A percentile compares a stretch with the other conserved stretches of the same genome.
Conservation (phyloP, 2,797 vertebrate genomes). For the Girardinus metallicus region DNA sequence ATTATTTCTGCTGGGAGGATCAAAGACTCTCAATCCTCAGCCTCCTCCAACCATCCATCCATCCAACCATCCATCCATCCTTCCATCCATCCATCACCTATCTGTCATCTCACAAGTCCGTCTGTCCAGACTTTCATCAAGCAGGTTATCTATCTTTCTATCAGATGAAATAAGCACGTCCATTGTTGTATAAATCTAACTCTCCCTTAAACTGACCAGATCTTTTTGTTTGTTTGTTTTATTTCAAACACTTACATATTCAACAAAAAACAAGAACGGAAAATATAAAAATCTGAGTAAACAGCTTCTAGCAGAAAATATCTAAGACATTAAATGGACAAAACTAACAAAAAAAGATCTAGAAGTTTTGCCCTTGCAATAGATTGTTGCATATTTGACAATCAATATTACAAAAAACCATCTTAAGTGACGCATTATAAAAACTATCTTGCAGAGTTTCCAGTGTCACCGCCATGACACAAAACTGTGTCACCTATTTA, state of each 20-base stretch:
- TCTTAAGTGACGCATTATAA: neutral
- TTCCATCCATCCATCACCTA: slow-evolving; percentile 51
- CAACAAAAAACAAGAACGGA: neutral
- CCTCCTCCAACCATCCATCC: neutral
- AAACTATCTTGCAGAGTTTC: neutral
- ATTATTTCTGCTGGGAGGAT: slow-evolving; percentile 86
- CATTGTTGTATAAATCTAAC: neutral
- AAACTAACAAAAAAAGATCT: neutral
- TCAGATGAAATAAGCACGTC: slow-evolving; percentile 7
- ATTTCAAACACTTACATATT: neutral
- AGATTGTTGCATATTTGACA: neutral
- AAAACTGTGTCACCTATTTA: neutral
- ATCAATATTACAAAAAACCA: neutral
- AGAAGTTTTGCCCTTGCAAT: neutral
- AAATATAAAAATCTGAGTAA: neutral
- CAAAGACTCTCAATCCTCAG: slow-evolving; percentile 67
- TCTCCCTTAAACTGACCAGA: neutral
- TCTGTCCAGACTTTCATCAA: slow-evolving; percentile 40
- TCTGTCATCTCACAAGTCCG: slow-evolving; percentile 43
- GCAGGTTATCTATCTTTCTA: slow-evolving; percentile 8
- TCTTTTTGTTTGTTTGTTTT: neutral
- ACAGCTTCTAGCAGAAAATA: neutral
- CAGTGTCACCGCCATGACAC: neutral
- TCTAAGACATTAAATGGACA: too few relatives aligned
- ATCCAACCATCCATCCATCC: slow-evolving; percentile 1